Evolutionary conservation across 2,113 vertebrate genomes (phyloP), one percentile per base, ranked within the genome.

Genomic region (Chauna torquata): DNA sequence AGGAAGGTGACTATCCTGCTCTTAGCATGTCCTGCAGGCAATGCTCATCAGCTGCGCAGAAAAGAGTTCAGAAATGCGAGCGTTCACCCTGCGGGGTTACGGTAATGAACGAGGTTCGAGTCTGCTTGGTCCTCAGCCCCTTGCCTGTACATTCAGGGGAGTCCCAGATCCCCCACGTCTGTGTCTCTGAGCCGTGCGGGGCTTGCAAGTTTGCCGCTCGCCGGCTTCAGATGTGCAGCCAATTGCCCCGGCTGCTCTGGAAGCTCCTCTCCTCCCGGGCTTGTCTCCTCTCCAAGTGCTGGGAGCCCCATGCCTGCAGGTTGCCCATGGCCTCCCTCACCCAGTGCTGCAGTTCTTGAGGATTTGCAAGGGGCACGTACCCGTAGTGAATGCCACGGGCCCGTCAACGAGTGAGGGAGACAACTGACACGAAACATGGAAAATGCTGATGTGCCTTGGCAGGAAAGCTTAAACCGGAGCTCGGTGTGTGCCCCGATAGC

Each of bases 141-240:
- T 70, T 28, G 34, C 52, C 62, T 84, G 20, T 68, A 17, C 44
- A 75, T 69, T 80, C 50, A 83, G 75, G 90, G 34, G 68, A 91
- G 49, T 76, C 59, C 86, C 79, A 90, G 57, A 45, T 77, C 74
- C 93, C 75, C 36, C 58, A 49, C 1, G 1, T 57, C 25, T 2
- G 13, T 2, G 13, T 19, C 68, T 84, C 84, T 82, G 45, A 90
- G 77, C 71, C 64, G 45, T 64, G 81, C 45, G 9, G n/a, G 61
- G n/a, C 78, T 76, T 90, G 57, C 40, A 74, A 42, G 72, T 78
- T 78, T 90, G 70, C 62, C 38, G 11, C 70, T 95, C 74, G 36
- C 50, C 1, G 4, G 9, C 93, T 90, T 97, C 68, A 71, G 87
- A 93, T 83, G 70, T 88, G 58, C 77, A 74, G 82, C 58, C 76